phyloP scores from a whole-genome alignment of 2,113 vertebrate species.

The Microtus ochrogaster region DNA sequence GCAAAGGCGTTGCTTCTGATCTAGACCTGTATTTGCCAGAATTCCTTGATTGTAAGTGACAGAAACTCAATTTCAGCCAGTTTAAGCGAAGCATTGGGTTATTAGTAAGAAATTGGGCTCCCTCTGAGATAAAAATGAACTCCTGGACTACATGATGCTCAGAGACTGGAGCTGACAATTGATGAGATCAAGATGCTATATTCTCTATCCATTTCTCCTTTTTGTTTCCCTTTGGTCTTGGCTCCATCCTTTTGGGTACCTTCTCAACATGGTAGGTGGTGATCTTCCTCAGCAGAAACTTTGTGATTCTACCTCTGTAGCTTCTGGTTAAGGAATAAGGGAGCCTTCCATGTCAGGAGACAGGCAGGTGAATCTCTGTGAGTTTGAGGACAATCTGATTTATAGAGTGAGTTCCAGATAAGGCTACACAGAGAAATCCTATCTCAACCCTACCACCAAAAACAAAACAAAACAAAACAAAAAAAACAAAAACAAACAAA shows the following conservation, averaged over 20 bases:
- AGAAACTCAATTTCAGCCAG: constrained; percentile 48
- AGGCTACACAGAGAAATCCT: background rate
- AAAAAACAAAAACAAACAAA: background rate
- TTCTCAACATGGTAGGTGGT: background rate
- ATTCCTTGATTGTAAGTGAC: constrained; percentile 29
- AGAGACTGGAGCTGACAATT: background rate
- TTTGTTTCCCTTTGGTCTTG: background rate
- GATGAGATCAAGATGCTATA: background rate
- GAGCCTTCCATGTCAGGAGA: background rate
- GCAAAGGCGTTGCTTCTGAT: background rate
- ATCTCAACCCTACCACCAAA: background rate
- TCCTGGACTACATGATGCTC: background rate
- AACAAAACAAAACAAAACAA: background rate
- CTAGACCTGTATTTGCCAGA: background rate
- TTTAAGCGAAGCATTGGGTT: constrained; percentile 21
- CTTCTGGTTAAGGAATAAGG: background rate
- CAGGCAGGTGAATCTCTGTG: background rate
- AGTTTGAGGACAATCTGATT: background rate
- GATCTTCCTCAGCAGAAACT: background rate
- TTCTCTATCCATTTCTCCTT: background rate
- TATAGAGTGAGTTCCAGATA: background rate
- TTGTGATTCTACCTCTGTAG: background rate
- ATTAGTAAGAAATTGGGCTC: background rate
- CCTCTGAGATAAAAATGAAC: background rate
- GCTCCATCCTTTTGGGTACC: background rate